Percentiles rank a stretch among this genome's conserved stretches.
phyloP scores from a whole-genome alignment of 2,888 invertebrate genomes.

The Macrophya alboannulata region DNA sequence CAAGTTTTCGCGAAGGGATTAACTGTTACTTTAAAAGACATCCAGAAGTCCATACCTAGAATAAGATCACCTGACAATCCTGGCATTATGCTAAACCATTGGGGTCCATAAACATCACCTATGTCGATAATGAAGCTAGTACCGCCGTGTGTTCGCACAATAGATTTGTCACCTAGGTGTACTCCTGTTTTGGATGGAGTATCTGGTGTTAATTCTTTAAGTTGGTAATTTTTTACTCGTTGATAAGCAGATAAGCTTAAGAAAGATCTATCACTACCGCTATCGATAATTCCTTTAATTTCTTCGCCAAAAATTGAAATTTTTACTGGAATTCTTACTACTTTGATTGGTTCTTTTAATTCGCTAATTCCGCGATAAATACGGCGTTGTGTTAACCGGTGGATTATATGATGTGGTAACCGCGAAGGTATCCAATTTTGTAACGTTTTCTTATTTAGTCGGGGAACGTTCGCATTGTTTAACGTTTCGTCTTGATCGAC shows the following conservation, averaged over 20 bases:
- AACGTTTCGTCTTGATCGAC: background rate
- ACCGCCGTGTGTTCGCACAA: conserved; percentile 47
- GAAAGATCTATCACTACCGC: conserved; percentile 48
- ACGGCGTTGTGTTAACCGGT: conserved; percentile 47
- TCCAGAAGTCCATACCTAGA: conserved; percentile 59
- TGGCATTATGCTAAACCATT: conserved; percentile 59
- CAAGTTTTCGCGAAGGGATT: conserved; percentile 51
- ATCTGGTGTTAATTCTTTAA: conserved; percentile 32
- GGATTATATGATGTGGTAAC: conserved; percentile 18
- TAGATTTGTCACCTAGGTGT: conserved; percentile 44
- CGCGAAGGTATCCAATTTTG: conserved; percentile 43
- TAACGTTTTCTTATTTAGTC: background rate
- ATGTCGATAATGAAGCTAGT: conserved; percentile 56
- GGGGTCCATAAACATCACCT: conserved; percentile 58
- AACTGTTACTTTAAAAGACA: conserved; percentile 55
- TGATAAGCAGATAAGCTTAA: conserved; percentile 49
- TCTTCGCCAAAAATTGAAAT: conserved; percentile 56
- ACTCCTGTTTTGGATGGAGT: conserved; percentile 34
- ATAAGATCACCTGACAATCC: conserved; percentile 55
- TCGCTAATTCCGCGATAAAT: background rate
- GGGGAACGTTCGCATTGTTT: background rate
- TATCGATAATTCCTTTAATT: conserved; percentile 53
- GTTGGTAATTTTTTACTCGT: conserved; percentile 42
- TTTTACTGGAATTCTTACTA: conserved; percentile 52
- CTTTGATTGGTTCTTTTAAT: conserved; percentile 53